phyloP scores from a whole-genome alignment of 2,797 vertebrate species.

The Lates japonicus region DNA sequence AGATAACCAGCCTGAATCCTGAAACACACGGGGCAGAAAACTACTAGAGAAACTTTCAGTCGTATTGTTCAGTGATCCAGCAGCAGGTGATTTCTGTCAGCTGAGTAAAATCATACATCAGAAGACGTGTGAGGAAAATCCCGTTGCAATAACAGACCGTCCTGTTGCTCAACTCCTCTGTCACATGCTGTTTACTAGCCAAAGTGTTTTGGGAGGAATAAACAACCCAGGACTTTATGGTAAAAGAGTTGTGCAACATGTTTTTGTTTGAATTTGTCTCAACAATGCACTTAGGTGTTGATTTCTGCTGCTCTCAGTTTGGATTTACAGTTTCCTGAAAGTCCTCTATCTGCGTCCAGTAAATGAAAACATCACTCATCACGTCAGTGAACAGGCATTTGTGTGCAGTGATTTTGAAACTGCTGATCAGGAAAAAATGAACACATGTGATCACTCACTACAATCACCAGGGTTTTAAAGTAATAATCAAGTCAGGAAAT shows the following conservation, averaged over 20 bases:
- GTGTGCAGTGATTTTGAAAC: neutral
- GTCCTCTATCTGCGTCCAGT: neutral
- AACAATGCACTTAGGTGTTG: neutral
- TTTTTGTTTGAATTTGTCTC: neutral
- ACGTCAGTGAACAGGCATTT: neutral
- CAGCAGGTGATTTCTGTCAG: constrained; percentile 17
- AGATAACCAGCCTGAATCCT: neutral
- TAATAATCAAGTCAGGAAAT: neutral
- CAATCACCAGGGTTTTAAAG: neutral
- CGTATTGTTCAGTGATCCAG: neutral
- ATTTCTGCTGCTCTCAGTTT: neutral
- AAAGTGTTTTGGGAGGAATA: constrained; percentile 5
- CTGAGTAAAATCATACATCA: neutral
- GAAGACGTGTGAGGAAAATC: neutral
- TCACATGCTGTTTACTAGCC: constrained; percentile 18
- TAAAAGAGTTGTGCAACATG: neutral
- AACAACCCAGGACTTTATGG: neutral
- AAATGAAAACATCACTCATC: neutral
- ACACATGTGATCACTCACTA: neutral
- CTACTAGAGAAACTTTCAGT: neutral
- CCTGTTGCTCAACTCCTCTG: constrained; percentile 27
- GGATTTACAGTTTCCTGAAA: neutral
- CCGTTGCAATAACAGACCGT: neutral
- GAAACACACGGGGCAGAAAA: neutral
- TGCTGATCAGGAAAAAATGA: neutral